Percentiles rank a stretch among this genome's conserved stretches.
Conservation (phyloP, 2,113 vertebrate genomes). For the Siniperca knerii region DNA sequence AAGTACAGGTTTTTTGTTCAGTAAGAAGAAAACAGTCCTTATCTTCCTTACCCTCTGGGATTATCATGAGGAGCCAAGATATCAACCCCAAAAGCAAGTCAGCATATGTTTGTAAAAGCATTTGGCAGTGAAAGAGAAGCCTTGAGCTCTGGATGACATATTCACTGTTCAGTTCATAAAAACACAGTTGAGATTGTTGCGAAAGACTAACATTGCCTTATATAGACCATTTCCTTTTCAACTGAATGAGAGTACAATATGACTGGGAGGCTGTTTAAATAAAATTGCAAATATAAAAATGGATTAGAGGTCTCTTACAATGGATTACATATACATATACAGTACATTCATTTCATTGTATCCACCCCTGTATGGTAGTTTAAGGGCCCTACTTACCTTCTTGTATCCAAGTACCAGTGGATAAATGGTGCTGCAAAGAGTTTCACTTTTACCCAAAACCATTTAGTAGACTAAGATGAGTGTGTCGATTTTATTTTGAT, state of each 20-base stretch:
- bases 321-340: not conserved
- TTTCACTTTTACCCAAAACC: not conserved
- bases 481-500: not conserved
- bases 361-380: not conserved
- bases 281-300: not conserved
- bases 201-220: conserved; percentile 29
- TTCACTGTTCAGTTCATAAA: conserved; percentile 10
- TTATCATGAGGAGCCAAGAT: not conserved
- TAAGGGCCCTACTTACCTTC: not conserved
- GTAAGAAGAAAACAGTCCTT: too few relatives aligned
- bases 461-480: not conserved
- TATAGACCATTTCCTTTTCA: conserved; percentile 17
- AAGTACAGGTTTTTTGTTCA: too few relatives aligned
- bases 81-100: not conserved
- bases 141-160: conserved; percentile 21
- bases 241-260: not conserved
- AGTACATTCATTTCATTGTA: not conserved
- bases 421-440: not conserved
- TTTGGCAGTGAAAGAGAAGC: conserved; percentile 48
- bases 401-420: not conserved
- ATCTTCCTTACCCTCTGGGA: not conserved
- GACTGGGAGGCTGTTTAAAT: not conserved
- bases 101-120: conserved; percentile 15
- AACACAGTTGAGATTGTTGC: conserved; percentile 31
- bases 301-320: not conserved